These are phyloP conservation scores for Yponomeuta malinellus DNA, from an alignment of 2,888 invertebrate species.

Conservation along the genomic window DNA sequence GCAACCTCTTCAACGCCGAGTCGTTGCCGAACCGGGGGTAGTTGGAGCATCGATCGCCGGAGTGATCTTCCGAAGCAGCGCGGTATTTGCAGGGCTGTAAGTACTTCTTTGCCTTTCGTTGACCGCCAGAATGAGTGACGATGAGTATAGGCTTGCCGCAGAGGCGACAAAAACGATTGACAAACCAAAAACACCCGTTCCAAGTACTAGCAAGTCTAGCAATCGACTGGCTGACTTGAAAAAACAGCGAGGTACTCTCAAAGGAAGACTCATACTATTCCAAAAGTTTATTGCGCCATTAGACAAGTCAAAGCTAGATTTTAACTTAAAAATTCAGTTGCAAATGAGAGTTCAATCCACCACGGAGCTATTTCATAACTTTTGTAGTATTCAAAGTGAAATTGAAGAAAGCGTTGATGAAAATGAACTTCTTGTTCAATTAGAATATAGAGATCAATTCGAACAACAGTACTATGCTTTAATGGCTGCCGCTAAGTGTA, in stretches of 20 bases:
- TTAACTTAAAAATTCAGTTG: neutral
- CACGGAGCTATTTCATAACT: neutral
- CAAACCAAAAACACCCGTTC: neutral
- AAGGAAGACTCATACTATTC: neutral
- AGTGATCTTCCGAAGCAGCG: neutral
- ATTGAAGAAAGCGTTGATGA: neutral
- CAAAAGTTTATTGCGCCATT: neutral
- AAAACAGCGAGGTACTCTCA: neutral
- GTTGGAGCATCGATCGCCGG: neutral
- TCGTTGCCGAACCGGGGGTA: neutral
- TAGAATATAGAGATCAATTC: neutral
- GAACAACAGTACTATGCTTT: neutral
- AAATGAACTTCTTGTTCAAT: neutral
- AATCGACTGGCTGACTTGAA: neutral
- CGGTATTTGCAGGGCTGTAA: neutral
- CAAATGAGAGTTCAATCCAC: neutral
- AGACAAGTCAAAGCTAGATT: neutral
- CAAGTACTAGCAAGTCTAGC: neutral
- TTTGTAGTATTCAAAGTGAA: constrained; percentile 6
- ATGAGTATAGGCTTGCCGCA: neutral
- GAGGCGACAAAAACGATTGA: neutral
- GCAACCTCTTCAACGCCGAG: neutral
- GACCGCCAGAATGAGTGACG: no score
- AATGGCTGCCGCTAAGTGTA: neutral
- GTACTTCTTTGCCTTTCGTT: no score